Base-by-base conservation (phyloP, 2,888 invertebrate species). In the Eudemis profundana region DNA sequence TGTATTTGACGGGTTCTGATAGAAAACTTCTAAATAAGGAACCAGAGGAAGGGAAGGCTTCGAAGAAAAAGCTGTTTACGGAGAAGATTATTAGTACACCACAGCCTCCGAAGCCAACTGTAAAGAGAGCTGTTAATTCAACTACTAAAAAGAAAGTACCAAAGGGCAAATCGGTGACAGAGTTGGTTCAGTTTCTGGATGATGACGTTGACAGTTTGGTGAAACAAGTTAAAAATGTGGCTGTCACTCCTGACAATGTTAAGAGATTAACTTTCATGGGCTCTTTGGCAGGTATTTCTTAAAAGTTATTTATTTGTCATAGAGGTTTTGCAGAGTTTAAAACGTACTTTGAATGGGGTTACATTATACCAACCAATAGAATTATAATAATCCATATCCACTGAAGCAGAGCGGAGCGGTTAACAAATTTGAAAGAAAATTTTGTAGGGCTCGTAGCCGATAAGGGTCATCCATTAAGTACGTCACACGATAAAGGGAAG, bases 281-380 rank as follows among this genome's bases (percentile, higher is more conserved):
- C 53, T 94, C 94, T 47, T 82, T 94, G 68, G 93, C 93, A 77
- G 92, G 94, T 94, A 83, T 74, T 69, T 68, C 21, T 49, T 61
- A 15, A 42, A 36, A 14, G 27, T 42, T 56, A 17, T 36, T 61
- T 65, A 8, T 4, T 14, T 21, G n/a, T n/a, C n/a, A n/a, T n/a
- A n/a, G n/a, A n/a, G n/a, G n/a, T n/a, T n/a, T n/a, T n/a, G n/a
- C n/a, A n/a, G n/a, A n/a, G n/a, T n/a, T n/a, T n/a, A n/a, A n/a
- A n/a, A n/a, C n/a, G n/a, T n/a, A n/a, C n/a, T n/a, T n/a, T n/a
- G n/a, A n/a, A n/a, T n/a, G n/a, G n/a, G n/a, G n/a, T n/a, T n/a
- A n/a, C n/a, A n/a, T n/a, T n/a, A n/a, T n/a, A n/a, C n/a, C n/a
- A n/a, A n/a, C n/a, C n/a, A n/a, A n/a, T n/a, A n/a, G n/a, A n/a